phyloP scores from a whole-genome alignment of 2,888 invertebrate species.

The Timandra comae region DNA sequence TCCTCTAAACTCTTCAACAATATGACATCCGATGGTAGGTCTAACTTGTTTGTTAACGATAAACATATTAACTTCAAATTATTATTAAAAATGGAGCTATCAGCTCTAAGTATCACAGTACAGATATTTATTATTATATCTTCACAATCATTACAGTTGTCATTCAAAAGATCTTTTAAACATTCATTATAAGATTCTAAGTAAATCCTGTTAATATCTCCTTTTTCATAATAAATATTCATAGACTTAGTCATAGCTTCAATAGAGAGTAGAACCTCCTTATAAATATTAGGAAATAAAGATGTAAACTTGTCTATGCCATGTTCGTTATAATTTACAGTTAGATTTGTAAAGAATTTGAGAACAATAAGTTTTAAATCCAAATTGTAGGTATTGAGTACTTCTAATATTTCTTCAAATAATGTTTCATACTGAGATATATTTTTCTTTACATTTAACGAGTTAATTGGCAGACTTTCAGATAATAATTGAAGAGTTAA shows the following conservation, averaged over 20 bases:
- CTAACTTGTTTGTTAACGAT: conserved; percentile 35
- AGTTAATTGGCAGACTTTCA: conserved; percentile 49
- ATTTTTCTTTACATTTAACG: conserved; percentile 37
- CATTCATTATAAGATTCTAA: conserved; percentile 41
- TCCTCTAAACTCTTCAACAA: conserved; percentile 38
- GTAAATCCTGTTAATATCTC: conserved; percentile 36
- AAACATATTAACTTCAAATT: conserved; percentile 47
- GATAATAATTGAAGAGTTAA: conserved; percentile 51
- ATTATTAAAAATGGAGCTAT: conserved; percentile 37
- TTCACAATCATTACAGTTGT: conserved; percentile 24
- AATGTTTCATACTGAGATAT: conserved; percentile 30
- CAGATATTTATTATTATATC: conserved; percentile 40
- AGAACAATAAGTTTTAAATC: conserved; percentile 51
- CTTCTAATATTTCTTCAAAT: conserved; percentile 37
- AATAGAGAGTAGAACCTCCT: conserved; percentile 34
- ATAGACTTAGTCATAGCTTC: conserved; percentile 45
- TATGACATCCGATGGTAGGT: conserved; percentile 38
- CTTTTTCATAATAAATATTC: conserved; percentile 47
- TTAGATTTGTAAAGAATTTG: conserved; percentile 49
- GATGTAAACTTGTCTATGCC: conserved; percentile 37
- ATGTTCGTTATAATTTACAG: conserved; percentile 42
- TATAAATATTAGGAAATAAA: conserved; percentile 37
- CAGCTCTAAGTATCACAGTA: conserved; percentile 34
- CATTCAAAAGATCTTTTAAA: conserved; percentile 33
- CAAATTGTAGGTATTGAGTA: conserved; percentile 51